Evolutionary conservation across 1,140 invertebrate species (phyloP).

Genomic region (Globodera rostochiensis): DNA sequence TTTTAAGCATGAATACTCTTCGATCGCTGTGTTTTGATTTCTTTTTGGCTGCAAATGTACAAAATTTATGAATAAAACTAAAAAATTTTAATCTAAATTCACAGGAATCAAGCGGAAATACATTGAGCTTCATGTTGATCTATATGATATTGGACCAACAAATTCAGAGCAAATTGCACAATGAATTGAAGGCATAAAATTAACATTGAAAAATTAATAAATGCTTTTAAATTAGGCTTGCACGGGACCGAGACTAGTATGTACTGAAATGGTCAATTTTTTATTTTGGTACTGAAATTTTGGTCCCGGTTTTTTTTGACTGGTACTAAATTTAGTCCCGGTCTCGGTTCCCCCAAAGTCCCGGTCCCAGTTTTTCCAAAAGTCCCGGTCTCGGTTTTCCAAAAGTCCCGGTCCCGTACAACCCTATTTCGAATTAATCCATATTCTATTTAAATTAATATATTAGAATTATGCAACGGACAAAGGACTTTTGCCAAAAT

Average conservation of each 20-base stretch:
- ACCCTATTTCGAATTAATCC: no score
- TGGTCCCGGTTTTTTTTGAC: no score
- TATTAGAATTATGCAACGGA: slow-evolving; percentile 11
- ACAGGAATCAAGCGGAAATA: background rate
- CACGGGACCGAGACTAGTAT: no score
- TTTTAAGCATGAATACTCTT: background rate
- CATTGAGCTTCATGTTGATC: background rate
- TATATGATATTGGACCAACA: slow-evolving; percentile 29
- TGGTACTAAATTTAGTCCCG: no score
- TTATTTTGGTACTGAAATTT: background rate
- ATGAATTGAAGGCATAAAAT: slow-evolving; percentile 25
- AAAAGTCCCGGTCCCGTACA: no score
- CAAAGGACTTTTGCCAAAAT: background rate
- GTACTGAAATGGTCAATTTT: background rate
- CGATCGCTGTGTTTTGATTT: slow-evolving; percentile 21
- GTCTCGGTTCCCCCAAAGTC: no score
- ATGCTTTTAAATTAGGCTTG: no score
- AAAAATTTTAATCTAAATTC: background rate
- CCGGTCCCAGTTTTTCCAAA: no score
- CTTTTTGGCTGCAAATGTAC: slow-evolving; percentile 13
- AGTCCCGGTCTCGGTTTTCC: no score
- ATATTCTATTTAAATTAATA: background rate
- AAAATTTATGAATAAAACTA: no score
- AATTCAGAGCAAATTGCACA: slow-evolving; percentile 13
- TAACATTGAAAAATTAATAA: no score